Conservation (phyloP, 2,113 vertebrate genomes). For the Triplophysa tibetana region DNA sequence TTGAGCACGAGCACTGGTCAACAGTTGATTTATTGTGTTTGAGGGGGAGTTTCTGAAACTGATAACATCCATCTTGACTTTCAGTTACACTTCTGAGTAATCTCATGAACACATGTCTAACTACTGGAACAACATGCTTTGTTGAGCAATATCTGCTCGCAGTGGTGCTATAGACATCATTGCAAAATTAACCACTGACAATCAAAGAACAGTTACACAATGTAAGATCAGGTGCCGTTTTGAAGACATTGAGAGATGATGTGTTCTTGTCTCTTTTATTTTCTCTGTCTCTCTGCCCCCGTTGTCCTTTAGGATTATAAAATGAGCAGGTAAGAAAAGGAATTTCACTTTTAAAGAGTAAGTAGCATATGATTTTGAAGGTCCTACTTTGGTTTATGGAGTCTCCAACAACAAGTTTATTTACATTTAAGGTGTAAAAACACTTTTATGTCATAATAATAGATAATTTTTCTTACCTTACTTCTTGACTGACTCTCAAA, state of each 20-base stretch:
- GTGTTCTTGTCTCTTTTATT: constrained; percentile 9
- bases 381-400: no score
- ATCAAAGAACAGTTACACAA: not conserved
- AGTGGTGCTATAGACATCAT: not conserved
- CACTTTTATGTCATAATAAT: no score
- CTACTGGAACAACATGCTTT: not conserved
- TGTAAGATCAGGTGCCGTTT: no score
- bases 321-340: constrained; percentile 58
- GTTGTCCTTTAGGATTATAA: constrained; percentile 59
- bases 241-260: not conserved
- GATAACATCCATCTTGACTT: constrained; percentile 62
- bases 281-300: constrained; percentile 39
- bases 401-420: no score
- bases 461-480: no score
- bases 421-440: no score
- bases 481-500: no score
- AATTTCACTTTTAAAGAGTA: not conserved
- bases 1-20: not conserved
- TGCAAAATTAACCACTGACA: not conserved
- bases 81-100: constrained; percentile 69
- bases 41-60: constrained; percentile 41
- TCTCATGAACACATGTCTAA: constrained; percentile 58
- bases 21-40: not conserved
- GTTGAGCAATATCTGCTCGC: not conserved
- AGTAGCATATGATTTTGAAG: no score